These are phyloP conservation scores for Holothuria leucospilota DNA, from an alignment of 53 echinoderm and acorn worm species.

Conservation along the genomic window DNA sequence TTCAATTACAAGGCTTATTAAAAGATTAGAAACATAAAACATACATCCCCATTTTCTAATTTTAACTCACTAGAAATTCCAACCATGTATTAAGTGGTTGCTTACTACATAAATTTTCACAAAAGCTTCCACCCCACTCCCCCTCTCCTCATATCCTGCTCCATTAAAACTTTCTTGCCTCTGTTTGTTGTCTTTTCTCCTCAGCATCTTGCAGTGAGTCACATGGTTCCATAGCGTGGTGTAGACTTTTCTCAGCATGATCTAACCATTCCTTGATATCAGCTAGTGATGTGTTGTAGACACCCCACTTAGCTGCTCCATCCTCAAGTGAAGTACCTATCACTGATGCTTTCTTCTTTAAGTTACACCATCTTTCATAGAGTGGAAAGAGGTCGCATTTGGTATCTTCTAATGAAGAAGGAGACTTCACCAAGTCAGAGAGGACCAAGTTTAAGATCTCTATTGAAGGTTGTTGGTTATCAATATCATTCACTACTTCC, in stretches of 20 bases:
- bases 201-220: constrained; percentile 2
- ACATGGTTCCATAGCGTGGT: constrained; percentile 29
- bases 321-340: constrained; percentile 54
- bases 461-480: constrained; percentile 2
- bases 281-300: constrained; percentile 53
- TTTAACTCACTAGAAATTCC: too few relatives aligned
- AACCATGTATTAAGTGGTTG: too few relatives aligned
- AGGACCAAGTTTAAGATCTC: constrained; percentile 9
- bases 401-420: neutral
- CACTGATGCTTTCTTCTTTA: constrained; percentile 47
- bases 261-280: constrained; percentile 75
- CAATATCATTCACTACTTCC: constrained; percentile 29
- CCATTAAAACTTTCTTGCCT: neutral
- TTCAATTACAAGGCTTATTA: too few relatives aligned
- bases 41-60: too few relatives aligned
- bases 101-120: too few relatives aligned
- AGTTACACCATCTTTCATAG: constrained; percentile 60
- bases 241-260: constrained; percentile 51
- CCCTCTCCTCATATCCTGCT: too few relatives aligned
- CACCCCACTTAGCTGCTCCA: constrained; percentile 67
- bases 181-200: neutral
- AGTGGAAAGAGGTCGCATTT: constrained; percentile 16
- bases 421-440: neutral
- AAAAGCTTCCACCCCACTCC: too few relatives aligned
- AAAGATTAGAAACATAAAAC: too few relatives aligned